Evolutionary conservation across 35 echinoderm and acorn worm genomes (phyloP), one percentile per base, ranked within the genome.

Genomic region (Acanthaster planci): DNA sequence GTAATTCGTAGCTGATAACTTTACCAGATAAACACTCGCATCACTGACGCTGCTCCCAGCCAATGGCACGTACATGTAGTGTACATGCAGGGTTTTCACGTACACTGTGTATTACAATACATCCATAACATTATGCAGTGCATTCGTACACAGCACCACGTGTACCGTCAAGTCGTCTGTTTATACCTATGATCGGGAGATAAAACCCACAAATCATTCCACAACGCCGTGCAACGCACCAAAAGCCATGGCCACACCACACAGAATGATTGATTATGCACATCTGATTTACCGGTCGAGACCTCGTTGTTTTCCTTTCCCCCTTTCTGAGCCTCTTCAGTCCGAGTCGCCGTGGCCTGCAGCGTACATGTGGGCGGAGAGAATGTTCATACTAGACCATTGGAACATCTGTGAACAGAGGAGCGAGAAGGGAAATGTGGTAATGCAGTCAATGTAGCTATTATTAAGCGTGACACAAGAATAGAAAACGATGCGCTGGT

Each of bases 191-290:
- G 29, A 9, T 12, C 30, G 34, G 22, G 30, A 72, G 23, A 72
- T 31, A 12, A 72, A 72, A 72, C 42, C 64, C 64, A 72, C 64
- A 72, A 72, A 72, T 72, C 64, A 72, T 72, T 72, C 64, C 30
- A 72, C 64, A 19, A 72, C 34, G 34, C 64, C 26, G 23, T 7
- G n/a, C 21, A 27, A 72, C 7, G 34, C n/a, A 31, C 64, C 64
- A 72, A 19, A 47, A 47, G 42, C 42, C 42, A 47, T 12, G 42
- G 42, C 12, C 42, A 72, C 30, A 12, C 30, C 34, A n/a, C 64
- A 8, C 26, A 72, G 27, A 17, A 72, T 72, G 64, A 72, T 72
- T 72, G 22, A 72, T 72, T 72, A 72, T 72, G 64, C 64, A 72
- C 26, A 26, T 72, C 64, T 10, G 64, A 72, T 47, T 12, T 27